phyloP scores from a whole-genome alignment of 2,797 vertebrate species.

The Yasuhikotakia modesta region DNA sequence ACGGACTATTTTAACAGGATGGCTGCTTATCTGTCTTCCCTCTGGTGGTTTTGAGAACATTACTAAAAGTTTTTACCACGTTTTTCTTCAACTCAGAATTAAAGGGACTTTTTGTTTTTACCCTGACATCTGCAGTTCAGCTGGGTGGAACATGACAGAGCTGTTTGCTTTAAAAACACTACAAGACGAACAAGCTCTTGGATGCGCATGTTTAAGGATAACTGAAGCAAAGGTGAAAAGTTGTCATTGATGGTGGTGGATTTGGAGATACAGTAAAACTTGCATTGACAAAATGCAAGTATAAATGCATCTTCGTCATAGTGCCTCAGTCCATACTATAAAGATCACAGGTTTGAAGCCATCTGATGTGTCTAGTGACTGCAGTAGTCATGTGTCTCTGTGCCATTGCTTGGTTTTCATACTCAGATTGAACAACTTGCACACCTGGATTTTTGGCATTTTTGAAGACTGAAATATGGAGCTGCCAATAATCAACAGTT shows the following conservation, averaged over 20 bases:
- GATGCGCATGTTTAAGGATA: slow-evolving; percentile 46
- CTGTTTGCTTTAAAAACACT: slow-evolving; percentile 1
- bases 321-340: slow-evolving; percentile 3
- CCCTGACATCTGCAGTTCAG: slow-evolving; percentile 22
- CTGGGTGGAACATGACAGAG: slow-evolving; percentile 16
- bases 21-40: slow-evolving; percentile 45
- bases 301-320: not conserved
- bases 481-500: slow-evolving; percentile 46
- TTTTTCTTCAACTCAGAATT: slow-evolving; percentile 1
- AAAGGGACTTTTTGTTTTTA: not conserved
- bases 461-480: slow-evolving; percentile 41
- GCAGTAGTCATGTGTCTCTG: slow-evolving; percentile 41
- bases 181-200: slow-evolving; percentile 40
- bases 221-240: slow-evolving; percentile 53
- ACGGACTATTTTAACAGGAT: slow-evolving; percentile 63
- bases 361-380: not conserved
- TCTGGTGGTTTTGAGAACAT: slow-evolving; percentile 47
- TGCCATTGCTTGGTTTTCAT: slow-evolving; percentile 12
- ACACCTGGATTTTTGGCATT: slow-evolving; percentile 2
- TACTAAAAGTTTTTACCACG: slow-evolving; percentile 39
- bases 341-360: not conserved
- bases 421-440: slow-evolving; percentile 15
- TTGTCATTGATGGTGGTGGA: slow-evolving; percentile 30
- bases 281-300: slow-evolving; percentile 29
- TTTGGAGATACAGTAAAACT: slow-evolving; percentile 18